Base-by-base conservation (phyloP, 2,113 vertebrate species). In the Tor tambroides region DNA sequence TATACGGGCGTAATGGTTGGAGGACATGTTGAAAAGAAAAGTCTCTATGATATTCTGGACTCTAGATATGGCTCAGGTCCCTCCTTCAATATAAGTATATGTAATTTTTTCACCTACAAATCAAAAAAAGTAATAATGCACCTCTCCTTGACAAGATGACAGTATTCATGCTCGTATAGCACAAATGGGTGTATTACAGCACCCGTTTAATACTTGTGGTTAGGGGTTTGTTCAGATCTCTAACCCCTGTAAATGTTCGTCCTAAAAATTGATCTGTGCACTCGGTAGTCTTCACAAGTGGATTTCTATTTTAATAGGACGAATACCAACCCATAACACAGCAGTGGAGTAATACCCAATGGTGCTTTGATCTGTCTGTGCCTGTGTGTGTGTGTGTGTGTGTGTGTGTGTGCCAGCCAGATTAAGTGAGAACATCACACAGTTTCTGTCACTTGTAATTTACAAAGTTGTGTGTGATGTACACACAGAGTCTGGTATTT, bases 321-420 rank as follows among this genome's bases (percentile, higher is more conserved):
- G 38, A 69, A 63, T 26, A 63, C 5, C 23, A 81, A 38, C 61
- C 61, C 76, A 63, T 76, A 54, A 56, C 21, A 5, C 89, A 74
- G 80, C 65, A 72, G 65, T 72, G 15, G 46, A 54, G 43, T 71
- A 71, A 71, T 51, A 83, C 65, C 81, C 81, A 19, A 75, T 63
- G 67, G 83, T 6, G 82, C 74, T 72, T 82, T 26, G 79, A 82
- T 90, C 26, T 80, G 23, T 83, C 35, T 63, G 49, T 54, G 21
- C 81, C 32, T 69, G 43, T 63, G 63, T 84, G 75, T 79, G 78
- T 88, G 49, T 82, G 28, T 61, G 56, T 32, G 83, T 65, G 15
- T 23, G 54, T 61, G 65, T 72, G 65, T 75, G 23, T 69, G 71
- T 41, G 56, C 21, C 61, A 9, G 49, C 43, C 35, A 74, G 41